These are phyloP conservation scores for Ictalurus furcatus DNA, from an alignment of 2,113 vertebrate genomes.

Conservation along the genomic window DNA sequence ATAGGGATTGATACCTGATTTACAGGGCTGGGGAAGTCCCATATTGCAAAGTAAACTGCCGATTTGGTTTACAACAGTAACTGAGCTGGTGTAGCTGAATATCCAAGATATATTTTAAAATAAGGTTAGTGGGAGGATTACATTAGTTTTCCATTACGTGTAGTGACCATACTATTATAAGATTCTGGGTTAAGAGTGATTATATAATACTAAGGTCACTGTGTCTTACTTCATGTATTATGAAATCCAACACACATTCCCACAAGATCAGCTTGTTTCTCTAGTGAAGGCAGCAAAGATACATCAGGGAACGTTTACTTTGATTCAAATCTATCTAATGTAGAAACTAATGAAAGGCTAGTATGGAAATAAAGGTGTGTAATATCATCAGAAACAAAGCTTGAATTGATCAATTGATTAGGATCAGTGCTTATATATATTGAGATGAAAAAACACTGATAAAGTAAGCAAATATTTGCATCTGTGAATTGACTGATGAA, in stretches of 20 bases:
- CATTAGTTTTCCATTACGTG: background rate
- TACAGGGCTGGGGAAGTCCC: slow-evolving; percentile 37
- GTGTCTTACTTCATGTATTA: background rate
- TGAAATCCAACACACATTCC: background rate
- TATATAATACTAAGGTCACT: background rate
- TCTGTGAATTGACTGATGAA: background rate
- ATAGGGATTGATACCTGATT: slow-evolving; percentile 43
- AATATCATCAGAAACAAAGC: slow-evolving; percentile 15
- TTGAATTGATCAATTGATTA: slow-evolving; percentile 22
- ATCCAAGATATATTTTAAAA: background rate
- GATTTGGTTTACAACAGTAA: slow-evolving; percentile 32
- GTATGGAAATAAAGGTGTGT: slow-evolving; percentile 20
- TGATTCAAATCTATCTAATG: slow-evolving; percentile 3
- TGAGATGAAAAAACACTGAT: background rate
- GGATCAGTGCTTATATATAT: background rate
- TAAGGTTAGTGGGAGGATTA: background rate
- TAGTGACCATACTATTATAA: background rate
- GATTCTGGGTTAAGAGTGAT: background rate
- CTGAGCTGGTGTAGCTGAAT: background rate
- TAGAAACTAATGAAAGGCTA: slow-evolving; percentile 1
- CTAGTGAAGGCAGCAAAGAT: slow-evolving; percentile 2
- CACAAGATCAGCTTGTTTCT: background rate
- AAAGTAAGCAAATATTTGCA: background rate
- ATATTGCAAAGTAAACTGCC: background rate
- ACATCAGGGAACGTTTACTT: slow-evolving; percentile 4